Conservation (phyloP, 2,888 invertebrate genomes). For the Pheosia gnoma region DNA sequence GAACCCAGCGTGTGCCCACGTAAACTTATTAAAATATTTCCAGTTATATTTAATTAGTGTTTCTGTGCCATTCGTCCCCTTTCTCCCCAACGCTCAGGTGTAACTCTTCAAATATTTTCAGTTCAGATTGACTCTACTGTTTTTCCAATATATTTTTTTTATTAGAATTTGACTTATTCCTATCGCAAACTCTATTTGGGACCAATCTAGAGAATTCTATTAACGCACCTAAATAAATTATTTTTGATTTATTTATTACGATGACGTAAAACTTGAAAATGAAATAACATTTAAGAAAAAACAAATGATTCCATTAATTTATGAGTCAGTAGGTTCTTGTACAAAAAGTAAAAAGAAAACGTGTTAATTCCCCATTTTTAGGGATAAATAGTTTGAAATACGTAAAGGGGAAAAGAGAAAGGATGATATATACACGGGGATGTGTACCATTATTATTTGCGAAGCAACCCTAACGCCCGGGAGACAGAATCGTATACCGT, state of each 20-base stretch:
- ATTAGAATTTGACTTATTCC: too few species aligned
- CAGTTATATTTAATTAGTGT: conserved; percentile 80
- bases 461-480: conserved; percentile 27
- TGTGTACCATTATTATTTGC: conserved; percentile 37
- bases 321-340: too few species aligned
- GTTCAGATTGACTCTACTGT: conserved; percentile 39
- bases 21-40: conserved; percentile 84
- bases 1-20: conserved; percentile 60
- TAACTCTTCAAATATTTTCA: conserved; percentile 43
- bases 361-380: conserved; percentile 13
- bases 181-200: too few species aligned
- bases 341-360: too few species aligned
- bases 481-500: conserved; percentile 37
- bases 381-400: conserved; percentile 22
- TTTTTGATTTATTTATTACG: too few species aligned
- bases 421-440: too few species aligned
- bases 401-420: conserved; percentile 5
- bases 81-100: conserved; percentile 66
- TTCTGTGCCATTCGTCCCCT: conserved; percentile 72
- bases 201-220: too few species aligned
- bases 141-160: neutral
- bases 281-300: too few species aligned
- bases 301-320: too few species aligned
- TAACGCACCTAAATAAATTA: too few species aligned
- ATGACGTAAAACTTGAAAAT: too few species aligned